Conservation (phyloP, 2,797 vertebrate genomes). For the Gobio occitaniae region DNA sequence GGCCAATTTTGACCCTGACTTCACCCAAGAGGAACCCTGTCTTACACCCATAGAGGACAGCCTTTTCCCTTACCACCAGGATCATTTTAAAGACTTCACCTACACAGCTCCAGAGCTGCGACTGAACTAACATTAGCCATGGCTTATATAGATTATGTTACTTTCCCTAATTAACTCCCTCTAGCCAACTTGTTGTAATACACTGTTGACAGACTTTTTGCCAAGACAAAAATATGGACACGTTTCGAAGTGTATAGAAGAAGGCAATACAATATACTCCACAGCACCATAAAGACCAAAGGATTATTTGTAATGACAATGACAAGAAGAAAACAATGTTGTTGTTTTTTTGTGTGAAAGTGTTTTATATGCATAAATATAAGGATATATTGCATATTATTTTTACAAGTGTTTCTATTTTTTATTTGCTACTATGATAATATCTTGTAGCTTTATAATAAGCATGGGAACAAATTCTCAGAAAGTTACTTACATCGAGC, state of each 20-base stretch:
- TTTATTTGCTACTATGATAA: background rate
- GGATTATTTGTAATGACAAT: background rate
- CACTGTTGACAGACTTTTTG: background rate
- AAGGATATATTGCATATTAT: background rate
- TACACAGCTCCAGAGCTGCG: conserved; percentile 87
- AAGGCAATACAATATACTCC: background rate
- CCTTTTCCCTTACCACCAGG: conserved; percentile 90
- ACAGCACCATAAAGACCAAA: background rate
- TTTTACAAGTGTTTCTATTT: background rate
- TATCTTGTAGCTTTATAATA: background rate
- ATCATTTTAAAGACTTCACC: conserved; percentile 95
- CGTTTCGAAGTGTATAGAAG: background rate
- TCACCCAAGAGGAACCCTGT: conserved; percentile 94
- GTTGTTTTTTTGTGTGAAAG: background rate
- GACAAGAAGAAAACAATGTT: background rate
- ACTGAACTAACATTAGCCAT: conserved; percentile 48
- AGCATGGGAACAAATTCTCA: background rate
- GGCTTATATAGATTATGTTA: background rate
- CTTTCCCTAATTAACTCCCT: background rate
- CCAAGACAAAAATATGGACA: background rate
- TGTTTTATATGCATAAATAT: background rate
- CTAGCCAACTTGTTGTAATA: background rate
- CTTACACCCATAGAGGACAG: conserved; percentile 95
- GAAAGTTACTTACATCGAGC: background rate
- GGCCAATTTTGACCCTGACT: conserved; percentile 98